Percentiles rank a stretch among this genome's conserved stretches.
Conservation (phyloP, 2,797 vertebrate genomes). For the Schizothorax lantsangensis region DNA sequence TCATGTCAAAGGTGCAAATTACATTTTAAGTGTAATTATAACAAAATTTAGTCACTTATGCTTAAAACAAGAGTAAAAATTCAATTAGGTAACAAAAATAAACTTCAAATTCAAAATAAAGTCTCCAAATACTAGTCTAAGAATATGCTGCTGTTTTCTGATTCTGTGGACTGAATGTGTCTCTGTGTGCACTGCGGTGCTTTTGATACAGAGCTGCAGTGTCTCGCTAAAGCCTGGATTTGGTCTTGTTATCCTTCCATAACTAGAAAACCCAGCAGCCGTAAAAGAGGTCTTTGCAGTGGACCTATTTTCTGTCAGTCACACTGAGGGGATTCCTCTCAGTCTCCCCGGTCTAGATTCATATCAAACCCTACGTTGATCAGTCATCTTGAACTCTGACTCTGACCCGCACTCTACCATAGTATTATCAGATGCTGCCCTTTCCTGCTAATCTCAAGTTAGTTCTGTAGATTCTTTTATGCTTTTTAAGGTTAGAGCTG, state of each 20-base stretch:
- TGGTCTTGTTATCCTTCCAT: constrained; percentile 30
- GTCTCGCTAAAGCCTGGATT: constrained; percentile 36
- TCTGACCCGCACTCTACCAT: constrained; percentile 46
- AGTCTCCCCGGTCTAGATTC: constrained; percentile 16
- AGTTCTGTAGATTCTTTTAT: not conserved
- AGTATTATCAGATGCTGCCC: not conserved
- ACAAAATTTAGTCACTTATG: not conserved
- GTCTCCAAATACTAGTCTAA: not conserved
- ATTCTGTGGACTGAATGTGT: constrained; percentile 24
- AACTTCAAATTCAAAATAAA: not conserved
- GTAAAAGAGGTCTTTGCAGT: constrained; percentile 20
- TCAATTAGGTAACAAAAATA: not conserved
- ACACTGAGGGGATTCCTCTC: constrained; percentile 7
- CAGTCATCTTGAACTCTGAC: constrained; percentile 63
- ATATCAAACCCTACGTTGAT: constrained; percentile 44
- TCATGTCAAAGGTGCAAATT: not conserved
- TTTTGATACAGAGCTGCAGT: constrained; percentile 36
- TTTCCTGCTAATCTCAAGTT: constrained; percentile 39
- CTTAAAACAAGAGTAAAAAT: not conserved
- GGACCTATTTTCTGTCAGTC: constrained; percentile 8
- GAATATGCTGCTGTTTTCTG: constrained; percentile 33
- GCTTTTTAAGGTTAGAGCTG: constrained; percentile 16
- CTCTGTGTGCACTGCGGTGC: not conserved
- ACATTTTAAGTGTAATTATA: not conserved
- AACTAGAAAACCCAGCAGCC: constrained; percentile 30